A percentile compares a stretch with the other conserved stretches of the same genome.
Conservation (phyloP, 2,113 vertebrate species). For the Xiphophorus couchianus region DNA sequence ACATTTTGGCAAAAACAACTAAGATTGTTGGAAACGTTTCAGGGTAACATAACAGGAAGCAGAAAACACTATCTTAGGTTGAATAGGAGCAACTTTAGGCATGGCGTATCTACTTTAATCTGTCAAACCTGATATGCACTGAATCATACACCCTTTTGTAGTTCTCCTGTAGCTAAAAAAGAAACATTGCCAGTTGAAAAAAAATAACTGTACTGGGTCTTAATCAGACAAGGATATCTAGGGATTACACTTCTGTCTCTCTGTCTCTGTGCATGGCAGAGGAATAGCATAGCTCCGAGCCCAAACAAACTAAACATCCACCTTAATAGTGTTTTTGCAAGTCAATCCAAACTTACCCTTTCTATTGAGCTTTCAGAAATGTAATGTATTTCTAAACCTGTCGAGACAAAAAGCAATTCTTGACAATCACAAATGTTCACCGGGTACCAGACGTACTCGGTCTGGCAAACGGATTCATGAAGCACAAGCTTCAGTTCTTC, state of each 20-base stretch:
- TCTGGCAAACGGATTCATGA: neutral
- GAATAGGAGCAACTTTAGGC: neutral
- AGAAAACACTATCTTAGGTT: neutral
- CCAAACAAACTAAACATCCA: no score
- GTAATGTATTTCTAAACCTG: neutral
- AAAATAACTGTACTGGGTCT: neutral
- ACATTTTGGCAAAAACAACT: slow-evolving; percentile 52
- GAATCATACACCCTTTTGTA: neutral
- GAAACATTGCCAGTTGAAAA: neutral
- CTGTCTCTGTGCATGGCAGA: neutral
- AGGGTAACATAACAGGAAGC: neutral
- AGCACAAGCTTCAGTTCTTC: no score
- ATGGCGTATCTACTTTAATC: slow-evolving; percentile 3
- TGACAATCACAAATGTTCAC: neutral
- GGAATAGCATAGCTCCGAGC: neutral
- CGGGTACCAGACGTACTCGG: neutral
- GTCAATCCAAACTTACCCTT: no score
- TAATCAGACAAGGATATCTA: neutral
- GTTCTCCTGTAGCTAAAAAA: neutral
- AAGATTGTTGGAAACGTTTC: slow-evolving; percentile 14
- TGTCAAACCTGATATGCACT: neutral
- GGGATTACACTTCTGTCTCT: neutral
- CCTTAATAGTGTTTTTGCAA: no score
- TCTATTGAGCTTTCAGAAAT: no score
- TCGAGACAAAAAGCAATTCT: neutral